Percentiles rank a stretch among this genome's conserved stretches.
Evolutionary conservation across 92 coral and sea anemone genomes (phyloP).

Genomic region (Epizoanthus scotinus): DNA sequence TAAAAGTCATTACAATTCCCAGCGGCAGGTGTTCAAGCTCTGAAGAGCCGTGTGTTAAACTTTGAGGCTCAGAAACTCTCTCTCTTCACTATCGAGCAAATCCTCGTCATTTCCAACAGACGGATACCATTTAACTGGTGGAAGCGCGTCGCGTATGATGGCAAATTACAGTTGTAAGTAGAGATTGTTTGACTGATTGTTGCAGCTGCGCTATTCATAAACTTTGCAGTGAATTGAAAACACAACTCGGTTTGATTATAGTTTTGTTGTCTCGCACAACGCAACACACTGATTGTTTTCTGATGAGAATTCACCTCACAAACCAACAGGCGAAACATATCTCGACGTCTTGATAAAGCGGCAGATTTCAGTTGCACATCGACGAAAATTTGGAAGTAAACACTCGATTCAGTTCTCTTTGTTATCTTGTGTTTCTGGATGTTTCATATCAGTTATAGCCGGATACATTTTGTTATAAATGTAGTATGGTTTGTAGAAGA

Average conservation of each 20-base stretch:
- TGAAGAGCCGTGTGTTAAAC: constrained; percentile 1
- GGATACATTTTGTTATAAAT: not conserved
- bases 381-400: not conserved
- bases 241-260: constrained; percentile 5
- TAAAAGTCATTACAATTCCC: constrained; percentile 75
- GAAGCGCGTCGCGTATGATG: not conserved
- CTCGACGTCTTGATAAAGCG: no score
- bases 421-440: no score
- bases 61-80: not conserved
- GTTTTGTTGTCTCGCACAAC: not conserved
- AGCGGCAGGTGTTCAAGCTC: constrained; percentile 69
- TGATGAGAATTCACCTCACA: no score
- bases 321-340: no score
- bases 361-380: not conserved
- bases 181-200: constrained; percentile 11
- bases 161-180: constrained; percentile 25
- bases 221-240: constrained; percentile 14
- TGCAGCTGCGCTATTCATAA: constrained; percentile 4
- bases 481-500: not conserved
- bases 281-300: no score
- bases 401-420: no score
- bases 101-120: not conserved
- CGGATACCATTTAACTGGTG: not conserved
- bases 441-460: no score
- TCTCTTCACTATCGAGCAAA: not conserved